Evolutionary conservation across 2,888 invertebrate genomes (phyloP), one percentile per base, ranked within the genome.

Genomic region (Drosophila sordidula): DNA sequence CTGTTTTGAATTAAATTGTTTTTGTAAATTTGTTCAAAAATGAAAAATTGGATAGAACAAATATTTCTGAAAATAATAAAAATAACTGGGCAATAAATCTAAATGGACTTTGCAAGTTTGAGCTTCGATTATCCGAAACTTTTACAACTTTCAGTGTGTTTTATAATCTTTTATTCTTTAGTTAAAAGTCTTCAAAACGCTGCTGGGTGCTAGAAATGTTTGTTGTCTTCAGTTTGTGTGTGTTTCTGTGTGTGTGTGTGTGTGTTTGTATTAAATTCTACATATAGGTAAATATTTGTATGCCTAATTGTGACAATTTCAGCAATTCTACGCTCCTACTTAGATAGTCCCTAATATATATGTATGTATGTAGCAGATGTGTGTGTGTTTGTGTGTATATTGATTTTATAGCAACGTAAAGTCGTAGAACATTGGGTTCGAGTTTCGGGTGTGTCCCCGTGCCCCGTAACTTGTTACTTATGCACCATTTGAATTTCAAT

Each of bases 401-500:
- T 49, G 52, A 46, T 45, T 46, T 70, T 45, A 22, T 64, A 73
- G 74, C 74, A 65, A 70, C 72, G 38, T 71, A 39, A 45, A 67
- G 45, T 57, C 68, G 34, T 67, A 75, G 55, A 70, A 70, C 58
- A 57, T 57, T 50, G 65, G 58, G 73, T 39, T 41, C 42, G 39
- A 49, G 62, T 49, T 64, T 62, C 47, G 52, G 50, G 59, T 63
- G 22, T 36, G 22, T 38, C 29, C 56, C 59, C 67, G 36, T 34
- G 59, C 50, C 73, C 67, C 65, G 64, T 64, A 64, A 63, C 58
- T 69, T 72, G 67, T 76, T 70, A 67, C 63, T 64, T 81, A 88
- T 89, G 86, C 86, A 86, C 86, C 86, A 86, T 87, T 89, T 65
- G 89, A 87, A 89, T 87, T 89, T 87, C 80, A 62, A 70, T 80